Percentiles rank a stretch among this genome's conserved stretches.
phyloP scores from a whole-genome alignment of 2,888 invertebrate genomes.

The Luffia ferchaultella region DNA sequence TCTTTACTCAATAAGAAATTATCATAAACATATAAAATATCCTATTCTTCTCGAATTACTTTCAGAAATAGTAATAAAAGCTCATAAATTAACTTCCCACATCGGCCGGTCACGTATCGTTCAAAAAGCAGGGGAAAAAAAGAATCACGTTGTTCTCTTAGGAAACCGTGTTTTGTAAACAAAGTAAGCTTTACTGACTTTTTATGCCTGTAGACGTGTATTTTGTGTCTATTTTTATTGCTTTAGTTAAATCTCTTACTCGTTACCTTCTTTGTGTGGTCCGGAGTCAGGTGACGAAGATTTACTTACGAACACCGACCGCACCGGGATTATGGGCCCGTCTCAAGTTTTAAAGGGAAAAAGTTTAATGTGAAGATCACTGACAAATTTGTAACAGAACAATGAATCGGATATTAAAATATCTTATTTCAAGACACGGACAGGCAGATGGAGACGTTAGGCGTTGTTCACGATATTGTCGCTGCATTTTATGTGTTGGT shows the following conservation, averaged over 20 bases:
- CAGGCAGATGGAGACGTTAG: conserved; percentile 40
- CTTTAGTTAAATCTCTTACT: background rate
- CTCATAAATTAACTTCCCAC: background rate
- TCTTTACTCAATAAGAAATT: background rate
- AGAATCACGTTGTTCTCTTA: background rate
- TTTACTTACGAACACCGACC: conserved; percentile 45
- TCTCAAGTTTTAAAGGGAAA: conserved; percentile 57
- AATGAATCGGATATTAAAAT: conserved; percentile 65
- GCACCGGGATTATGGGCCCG: conserved; percentile 54
- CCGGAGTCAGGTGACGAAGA: conserved; percentile 42
- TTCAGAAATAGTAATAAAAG: background rate
- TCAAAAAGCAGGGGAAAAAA: background rate
- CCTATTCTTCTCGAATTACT: background rate
- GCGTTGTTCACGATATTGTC: background rate
- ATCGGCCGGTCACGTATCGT: background rate
- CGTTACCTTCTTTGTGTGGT: conserved; percentile 44
- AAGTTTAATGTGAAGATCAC: conserved; percentile 64
- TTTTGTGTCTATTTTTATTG: background rate
- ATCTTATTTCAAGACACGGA: conserved; percentile 60
- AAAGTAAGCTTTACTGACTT: background rate
- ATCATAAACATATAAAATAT: background rate
- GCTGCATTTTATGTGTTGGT: no score
- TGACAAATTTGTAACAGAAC: conserved; percentile 68
- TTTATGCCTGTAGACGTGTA: background rate
- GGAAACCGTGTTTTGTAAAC: background rate